Conservation (phyloP, 2,888 invertebrate species). For the Nymphalis c-album region DNA sequence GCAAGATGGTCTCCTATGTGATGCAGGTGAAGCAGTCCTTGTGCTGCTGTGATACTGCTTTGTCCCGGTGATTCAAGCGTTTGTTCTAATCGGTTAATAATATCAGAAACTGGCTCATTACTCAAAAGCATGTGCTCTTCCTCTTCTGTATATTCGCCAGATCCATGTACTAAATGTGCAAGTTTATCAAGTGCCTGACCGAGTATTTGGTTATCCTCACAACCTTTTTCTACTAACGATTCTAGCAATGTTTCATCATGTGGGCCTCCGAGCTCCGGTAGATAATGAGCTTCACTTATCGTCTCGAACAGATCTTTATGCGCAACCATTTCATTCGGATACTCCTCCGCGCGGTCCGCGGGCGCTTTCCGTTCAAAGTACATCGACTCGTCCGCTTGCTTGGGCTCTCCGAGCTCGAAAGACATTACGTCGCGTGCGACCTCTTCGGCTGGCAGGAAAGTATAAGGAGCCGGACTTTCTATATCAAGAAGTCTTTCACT, state of each 20-base stretch:
- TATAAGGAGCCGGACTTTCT: constrained; percentile 51
- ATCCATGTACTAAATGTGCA: constrained; percentile 64
- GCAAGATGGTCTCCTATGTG: constrained; percentile 65
- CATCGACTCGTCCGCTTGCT: constrained; percentile 58
- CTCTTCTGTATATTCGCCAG: constrained; percentile 73
- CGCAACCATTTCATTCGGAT: constrained; percentile 60
- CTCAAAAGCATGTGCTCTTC: constrained; percentile 74
- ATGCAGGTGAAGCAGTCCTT: constrained; percentile 70
- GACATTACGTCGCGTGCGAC: constrained; percentile 69
- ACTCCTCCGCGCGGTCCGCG: constrained; percentile 58
- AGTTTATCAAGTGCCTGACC: constrained; percentile 72
- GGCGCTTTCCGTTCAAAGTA: constrained; percentile 63
- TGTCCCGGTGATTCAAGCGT: constrained; percentile 79
- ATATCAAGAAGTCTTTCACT: constrained; percentile 60
- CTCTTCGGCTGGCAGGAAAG: constrained; percentile 65
- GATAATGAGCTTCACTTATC: constrained; percentile 74
- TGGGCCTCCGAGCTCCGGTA: constrained; percentile 70
- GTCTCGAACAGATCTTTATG: constrained; percentile 76
- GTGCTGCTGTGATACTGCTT: constrained; percentile 71
- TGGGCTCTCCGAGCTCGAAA: constrained; percentile 67
- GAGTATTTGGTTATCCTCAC: constrained; percentile 82
- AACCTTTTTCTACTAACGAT: constrained; percentile 83
- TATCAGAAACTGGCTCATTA: constrained; percentile 80
- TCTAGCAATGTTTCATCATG: constrained; percentile 82
- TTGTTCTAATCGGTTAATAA: constrained; percentile 83